Evolutionary conservation across 2,888 invertebrate species (phyloP).

Genomic region (Orthosia gothica): DNA sequence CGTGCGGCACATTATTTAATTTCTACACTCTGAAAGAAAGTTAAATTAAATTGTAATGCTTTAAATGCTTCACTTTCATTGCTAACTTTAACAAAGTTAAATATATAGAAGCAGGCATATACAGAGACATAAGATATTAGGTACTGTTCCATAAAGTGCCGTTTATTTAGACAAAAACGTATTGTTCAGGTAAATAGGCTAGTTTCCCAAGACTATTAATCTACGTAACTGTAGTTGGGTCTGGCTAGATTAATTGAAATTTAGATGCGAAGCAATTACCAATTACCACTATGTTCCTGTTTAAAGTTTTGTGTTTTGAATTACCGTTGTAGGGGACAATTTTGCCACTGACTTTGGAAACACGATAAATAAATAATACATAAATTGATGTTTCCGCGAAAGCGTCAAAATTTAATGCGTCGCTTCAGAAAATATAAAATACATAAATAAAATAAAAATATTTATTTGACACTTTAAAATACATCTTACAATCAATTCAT

Average conservation of each 20-base stretch:
- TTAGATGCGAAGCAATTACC: slow-evolving; percentile 46
- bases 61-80: not conserved
- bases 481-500: no score
- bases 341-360: slow-evolving; percentile 9
- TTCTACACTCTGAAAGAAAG: not conserved
- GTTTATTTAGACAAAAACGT: not conserved
- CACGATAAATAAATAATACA: not conserved
- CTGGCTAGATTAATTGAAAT: slow-evolving; percentile 25
- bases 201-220: slow-evolving; percentile 6
- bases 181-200: slow-evolving; percentile 9
- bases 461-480: no score
- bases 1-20: not conserved
- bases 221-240: slow-evolving; percentile 1
- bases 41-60: not conserved
- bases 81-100: not conserved
- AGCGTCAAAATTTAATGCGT: not conserved
- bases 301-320: slow-evolving; percentile 38
- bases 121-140: not conserved
- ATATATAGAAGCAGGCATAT: not conserved
- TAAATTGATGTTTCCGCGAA: not conserved
- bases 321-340: slow-evolving; percentile 14
- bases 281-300: slow-evolving; percentile 24
- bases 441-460: no score
- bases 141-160: not conserved
- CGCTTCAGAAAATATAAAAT: not conserved